Conservation (phyloP, 2,888 invertebrate species). For the Harpagoxenus sublaevis region DNA sequence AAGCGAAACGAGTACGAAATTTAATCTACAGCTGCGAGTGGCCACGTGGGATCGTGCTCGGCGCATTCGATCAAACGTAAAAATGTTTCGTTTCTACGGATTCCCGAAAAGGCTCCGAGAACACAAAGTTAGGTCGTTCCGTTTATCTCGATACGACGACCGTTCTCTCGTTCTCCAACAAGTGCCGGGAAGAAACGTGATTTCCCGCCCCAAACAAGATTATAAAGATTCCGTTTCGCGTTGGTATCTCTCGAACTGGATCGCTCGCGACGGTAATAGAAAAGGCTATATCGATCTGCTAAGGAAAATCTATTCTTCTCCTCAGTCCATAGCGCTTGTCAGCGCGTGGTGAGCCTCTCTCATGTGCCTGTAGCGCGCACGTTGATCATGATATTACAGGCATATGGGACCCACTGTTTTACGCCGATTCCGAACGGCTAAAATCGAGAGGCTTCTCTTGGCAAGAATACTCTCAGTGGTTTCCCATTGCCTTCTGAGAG, state of each 20-base stretch:
- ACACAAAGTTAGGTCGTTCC: constrained; percentile 34
- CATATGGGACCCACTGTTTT: too few relatives aligned
- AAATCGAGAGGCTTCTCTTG: too few relatives aligned
- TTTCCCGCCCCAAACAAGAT: constrained; percentile 24
- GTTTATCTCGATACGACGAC: constrained; percentile 29
- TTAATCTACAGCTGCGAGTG: constrained; percentile 27
- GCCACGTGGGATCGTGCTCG: constrained; percentile 17
- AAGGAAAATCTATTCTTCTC: not conserved
- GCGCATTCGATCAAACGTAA: constrained; percentile 26
- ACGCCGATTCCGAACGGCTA: too few relatives aligned
- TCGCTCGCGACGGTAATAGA: not conserved
- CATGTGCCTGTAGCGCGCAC: too few relatives aligned
- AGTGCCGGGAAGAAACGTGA: constrained; percentile 22
- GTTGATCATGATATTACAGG: too few relatives aligned
- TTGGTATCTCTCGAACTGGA: not conserved
- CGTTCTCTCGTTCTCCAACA: not conserved
- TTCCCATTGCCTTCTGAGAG: too few relatives aligned
- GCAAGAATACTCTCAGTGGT: too few relatives aligned
- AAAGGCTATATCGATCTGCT: not conserved
- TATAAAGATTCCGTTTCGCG: not conserved
- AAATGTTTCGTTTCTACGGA: constrained; percentile 16
- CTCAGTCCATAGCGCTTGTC: too few relatives aligned
- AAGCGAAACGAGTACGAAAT: constrained; percentile 5
- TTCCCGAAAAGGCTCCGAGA: constrained; percentile 17
- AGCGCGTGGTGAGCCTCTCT: too few relatives aligned